Evolutionary conservation across 1,140 invertebrate species (phyloP), one percentile per base, ranked within the genome.

Genomic region (Pantala flavescens): DNA sequence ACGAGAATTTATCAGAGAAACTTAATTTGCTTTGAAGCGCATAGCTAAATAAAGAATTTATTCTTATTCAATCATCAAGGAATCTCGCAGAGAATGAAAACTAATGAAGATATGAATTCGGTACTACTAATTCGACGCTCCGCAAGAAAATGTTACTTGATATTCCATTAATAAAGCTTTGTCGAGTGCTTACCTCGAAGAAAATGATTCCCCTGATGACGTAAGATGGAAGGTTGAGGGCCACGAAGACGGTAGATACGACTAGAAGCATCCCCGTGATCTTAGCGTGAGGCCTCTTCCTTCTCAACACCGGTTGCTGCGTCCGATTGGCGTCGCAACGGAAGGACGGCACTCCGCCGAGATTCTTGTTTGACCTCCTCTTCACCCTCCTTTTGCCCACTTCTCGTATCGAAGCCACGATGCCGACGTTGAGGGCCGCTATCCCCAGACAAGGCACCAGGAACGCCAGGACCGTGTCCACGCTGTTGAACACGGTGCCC

Each of bases 221-320:
- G 79, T 84, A 82, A 72, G 82, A 81, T 0, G 93, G 93, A 21
- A 93, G 80, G 83, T 95, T 94, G 23, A 94, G 84, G 42, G 88
- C 84, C 0, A 95, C 87, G 81, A 93, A 95, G 0, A 91, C 90
- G 0, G 89, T 88, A 0, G 92, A 93, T 10, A 94, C 91, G 23
- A 93, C 83, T 0, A 95, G 84, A 14, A 95, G 84, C 89, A 93
- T 94, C 80, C 91, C 89, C 3, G 91, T 94, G 14, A 94, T 87
- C 79, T 90, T 91, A 7, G 85, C 82, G 78, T 91, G 88, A 23
- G 28, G 74, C 75, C 5, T 75, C 23, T 73, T 23, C 77, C 77
- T 19, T 78, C 76, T 0, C 74, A 75, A 10, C 78, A 76, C 12
- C 78, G 77, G 16, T 63, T 55, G 73, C 9, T 72, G 23, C 19